Conservation (phyloP, 2,888 invertebrate species). For the Trachelus tabidus region DNA sequence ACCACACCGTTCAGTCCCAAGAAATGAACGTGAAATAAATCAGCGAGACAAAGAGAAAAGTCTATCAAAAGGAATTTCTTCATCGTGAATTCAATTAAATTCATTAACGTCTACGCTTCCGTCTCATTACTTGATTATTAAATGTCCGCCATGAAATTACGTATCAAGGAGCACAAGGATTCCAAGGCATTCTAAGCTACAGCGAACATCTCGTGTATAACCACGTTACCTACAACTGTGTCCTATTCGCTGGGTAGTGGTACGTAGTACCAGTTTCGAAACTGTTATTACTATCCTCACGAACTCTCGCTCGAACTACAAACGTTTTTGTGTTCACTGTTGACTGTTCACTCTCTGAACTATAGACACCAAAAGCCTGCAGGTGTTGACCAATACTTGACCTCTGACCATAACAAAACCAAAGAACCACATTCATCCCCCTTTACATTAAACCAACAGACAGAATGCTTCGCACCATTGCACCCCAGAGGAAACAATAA, state of each 20-base stretch:
- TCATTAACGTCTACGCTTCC: constrained; percentile 4
- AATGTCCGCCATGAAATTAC: background rate
- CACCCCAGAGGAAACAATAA: background rate
- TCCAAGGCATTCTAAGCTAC: background rate
- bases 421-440: background rate
- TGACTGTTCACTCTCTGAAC: background rate
- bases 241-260: background rate
- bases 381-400: background rate
- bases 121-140: background rate
- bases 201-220: background rate
- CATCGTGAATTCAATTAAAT: background rate
- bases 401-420: background rate
- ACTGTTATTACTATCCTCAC: background rate
- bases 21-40: background rate
- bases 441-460: background rate
- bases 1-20: no score
- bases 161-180: background rate
- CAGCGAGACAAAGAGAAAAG: background rate
- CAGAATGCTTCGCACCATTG: background rate
- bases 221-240: background rate
- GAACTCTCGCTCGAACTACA: background rate
- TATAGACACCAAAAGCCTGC: background rate
- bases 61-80: background rate
- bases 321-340: background rate
- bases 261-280: background rate